Evolutionary conservation across 2,113 vertebrate genomes (phyloP).

Genomic region (Colinus virginianus): DNA sequence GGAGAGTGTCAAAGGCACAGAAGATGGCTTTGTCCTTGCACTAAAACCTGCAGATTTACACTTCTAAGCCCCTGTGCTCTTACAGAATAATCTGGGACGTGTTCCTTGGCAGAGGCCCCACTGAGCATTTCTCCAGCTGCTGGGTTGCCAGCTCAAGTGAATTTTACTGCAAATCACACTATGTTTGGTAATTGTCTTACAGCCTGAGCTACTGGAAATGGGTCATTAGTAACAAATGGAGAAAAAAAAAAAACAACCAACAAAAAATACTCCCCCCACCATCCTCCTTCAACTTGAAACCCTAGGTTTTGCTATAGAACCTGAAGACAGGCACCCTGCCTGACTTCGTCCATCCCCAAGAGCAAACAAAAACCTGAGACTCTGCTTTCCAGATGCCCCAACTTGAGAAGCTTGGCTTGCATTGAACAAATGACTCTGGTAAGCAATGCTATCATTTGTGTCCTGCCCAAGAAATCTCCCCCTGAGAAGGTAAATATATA

Average conservation of each 20-base stretch:
- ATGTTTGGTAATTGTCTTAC: conserved; percentile 54
- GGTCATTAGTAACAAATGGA: conserved; percentile 44
- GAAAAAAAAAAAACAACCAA: too few species aligned
- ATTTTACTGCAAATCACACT: conserved; percentile 48
- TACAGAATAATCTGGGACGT: conserved; percentile 13
- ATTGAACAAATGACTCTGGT: background rate
- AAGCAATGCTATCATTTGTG: background rate
- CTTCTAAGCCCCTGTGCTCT: background rate
- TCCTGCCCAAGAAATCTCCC: background rate
- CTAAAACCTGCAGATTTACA: background rate
- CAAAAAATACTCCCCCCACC: background rate
- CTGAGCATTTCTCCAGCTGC: conserved; percentile 53
- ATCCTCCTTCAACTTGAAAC: background rate
- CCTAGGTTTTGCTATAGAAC: background rate
- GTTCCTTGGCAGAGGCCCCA: conserved; percentile 51
- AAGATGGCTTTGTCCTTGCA: conserved; percentile 40
- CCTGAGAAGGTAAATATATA: background rate
- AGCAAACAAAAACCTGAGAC: background rate
- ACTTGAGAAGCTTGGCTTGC: background rate
- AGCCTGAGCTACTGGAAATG: conserved; percentile 54
- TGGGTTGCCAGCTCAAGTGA: background rate
- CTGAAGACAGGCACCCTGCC: background rate
- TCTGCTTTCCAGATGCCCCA: background rate
- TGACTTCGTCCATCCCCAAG: background rate
- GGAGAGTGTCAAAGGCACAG: background rate